phyloP scores from a whole-genome alignment of 2,113 vertebrate genomes.

The Athene noctua region DNA sequence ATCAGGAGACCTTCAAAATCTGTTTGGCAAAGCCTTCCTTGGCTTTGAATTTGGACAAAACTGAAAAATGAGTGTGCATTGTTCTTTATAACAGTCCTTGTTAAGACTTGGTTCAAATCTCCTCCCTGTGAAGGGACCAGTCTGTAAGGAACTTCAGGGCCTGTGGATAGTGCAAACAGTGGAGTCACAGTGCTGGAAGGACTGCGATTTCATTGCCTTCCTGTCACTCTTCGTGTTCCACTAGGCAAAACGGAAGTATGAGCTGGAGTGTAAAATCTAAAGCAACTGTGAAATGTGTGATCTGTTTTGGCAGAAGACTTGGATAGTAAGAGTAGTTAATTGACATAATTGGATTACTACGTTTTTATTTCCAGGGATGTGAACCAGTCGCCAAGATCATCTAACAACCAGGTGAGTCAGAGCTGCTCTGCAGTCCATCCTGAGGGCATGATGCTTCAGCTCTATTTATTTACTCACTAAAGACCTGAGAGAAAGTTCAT shows the following conservation, averaged over 20 bases:
- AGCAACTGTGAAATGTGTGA: background rate
- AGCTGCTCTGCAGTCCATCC: background rate
- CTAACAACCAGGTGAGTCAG: constrained; percentile 75
- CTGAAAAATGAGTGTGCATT: background rate
- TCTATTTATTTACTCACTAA: background rate
- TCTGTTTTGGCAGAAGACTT: background rate
- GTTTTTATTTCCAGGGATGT: constrained; percentile 71
- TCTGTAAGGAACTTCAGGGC: background rate
- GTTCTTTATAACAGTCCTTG: background rate
- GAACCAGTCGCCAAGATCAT: constrained; percentile 72
- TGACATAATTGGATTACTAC: background rate
- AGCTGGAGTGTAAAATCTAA: background rate
- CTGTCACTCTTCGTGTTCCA: background rate
- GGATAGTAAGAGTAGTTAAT: background rate
- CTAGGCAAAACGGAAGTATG: background rate
- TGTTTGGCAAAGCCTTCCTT: background rate
- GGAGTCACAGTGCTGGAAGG: background rate
- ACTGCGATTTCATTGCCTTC: background rate
- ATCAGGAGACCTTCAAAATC: background rate
- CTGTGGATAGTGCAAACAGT: background rate
- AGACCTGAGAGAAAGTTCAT: background rate
- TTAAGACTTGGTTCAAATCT: background rate
- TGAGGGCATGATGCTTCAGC: background rate
- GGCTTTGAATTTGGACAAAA: background rate
- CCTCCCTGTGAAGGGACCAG: background rate